Evolutionary conservation across 2,113 vertebrate species (phyloP), one percentile per base, ranked within the genome.

Genomic region (Chionodraco myersi): DNA sequence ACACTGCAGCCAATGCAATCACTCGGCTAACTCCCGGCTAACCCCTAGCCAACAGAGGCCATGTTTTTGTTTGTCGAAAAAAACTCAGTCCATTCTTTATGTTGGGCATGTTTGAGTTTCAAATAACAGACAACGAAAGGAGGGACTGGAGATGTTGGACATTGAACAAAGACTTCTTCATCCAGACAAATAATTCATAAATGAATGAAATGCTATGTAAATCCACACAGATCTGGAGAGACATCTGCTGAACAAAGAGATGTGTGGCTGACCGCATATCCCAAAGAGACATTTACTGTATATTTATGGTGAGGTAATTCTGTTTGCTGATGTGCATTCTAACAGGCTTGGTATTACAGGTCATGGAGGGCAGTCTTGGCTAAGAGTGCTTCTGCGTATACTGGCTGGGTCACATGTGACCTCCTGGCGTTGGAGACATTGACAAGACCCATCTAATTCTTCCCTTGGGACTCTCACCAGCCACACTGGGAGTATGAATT

Each of bases 401-500:
- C 21, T 23, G 41, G 26, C 36, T 52, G 53, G 61, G 85, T 77
- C 78, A 76, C 71, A 68, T 64, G 60, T 88, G 87, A 86, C 64
- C 72, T 79, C 70, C 34, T 51, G 15, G 62, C 53, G 18, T 58
- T 14, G 62, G 53, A 86, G 77, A 80, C 75, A 75, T 64, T 10
- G 54, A 89, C 74, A 75, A 82, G 54, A 74, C 75, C 83, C 77
- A 53, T 82, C 77, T 86, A 82, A 86, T 77, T 69, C 67, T 51
- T 68, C 91, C 88, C 84, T n/a, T 47, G 90, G 82, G 93, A 90
- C 65, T 74, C 66, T 12, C 67, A 65, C 78, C 72, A 78, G 72
- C 88, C 72, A 77, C 84, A 65, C 60, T 48, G 74, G 78, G 60
- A 62, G 67, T 65, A 92, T 93, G 88, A 93, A 94, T 95, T 92